Percentiles rank a stretch among this genome's conserved stretches.
These are phyloP conservation scores for Oryzias javanicus DNA, from an alignment of 2,113 vertebrate species.

Conservation along the genomic window DNA sequence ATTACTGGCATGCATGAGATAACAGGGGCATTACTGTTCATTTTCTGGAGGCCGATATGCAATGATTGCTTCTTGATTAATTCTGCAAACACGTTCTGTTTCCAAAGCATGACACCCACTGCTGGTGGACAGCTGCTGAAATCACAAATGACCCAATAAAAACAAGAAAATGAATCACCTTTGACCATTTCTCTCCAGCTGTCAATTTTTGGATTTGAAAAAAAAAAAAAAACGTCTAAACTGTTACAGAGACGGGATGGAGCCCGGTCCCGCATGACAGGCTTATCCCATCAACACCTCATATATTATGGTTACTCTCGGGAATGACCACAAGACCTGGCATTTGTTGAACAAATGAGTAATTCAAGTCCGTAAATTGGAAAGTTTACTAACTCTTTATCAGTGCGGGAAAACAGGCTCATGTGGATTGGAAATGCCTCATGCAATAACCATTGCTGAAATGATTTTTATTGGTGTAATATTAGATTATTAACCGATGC, in stretches of 20 bases:
- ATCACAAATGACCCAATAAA: background rate
- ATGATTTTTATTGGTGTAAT: conserved; percentile 62
- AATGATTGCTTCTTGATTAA: too few species aligned
- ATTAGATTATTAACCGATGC: conserved; percentile 65
- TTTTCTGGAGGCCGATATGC: background rate
- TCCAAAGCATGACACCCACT: background rate
- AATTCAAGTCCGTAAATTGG: conserved; percentile 43
- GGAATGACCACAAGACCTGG: conserved; percentile 32
- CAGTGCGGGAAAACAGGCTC: conserved; percentile 43
- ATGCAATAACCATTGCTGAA: conserved; percentile 57
- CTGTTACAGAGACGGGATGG: conserved; percentile 9
- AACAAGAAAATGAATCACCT: background rate
- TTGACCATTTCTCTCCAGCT: background rate
- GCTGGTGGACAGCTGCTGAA: background rate
- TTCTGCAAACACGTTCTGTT: background rate
- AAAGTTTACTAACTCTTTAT: conserved; percentile 50
- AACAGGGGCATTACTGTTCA: background rate
- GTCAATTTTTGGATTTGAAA: background rate
- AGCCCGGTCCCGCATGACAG: conserved; percentile 1
- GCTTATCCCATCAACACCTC: conserved; percentile 8
- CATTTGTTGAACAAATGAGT: conserved; percentile 55
- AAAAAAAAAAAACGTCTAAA: background rate
- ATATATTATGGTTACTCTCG: conserved; percentile 29
- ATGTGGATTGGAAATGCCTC: conserved; percentile 61
- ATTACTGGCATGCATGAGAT: background rate